Percentiles rank a stretch among this genome's conserved stretches.
Evolutionary conservation across 1,140 invertebrate species (phyloP).

Genomic region (Formica selysi): DNA sequence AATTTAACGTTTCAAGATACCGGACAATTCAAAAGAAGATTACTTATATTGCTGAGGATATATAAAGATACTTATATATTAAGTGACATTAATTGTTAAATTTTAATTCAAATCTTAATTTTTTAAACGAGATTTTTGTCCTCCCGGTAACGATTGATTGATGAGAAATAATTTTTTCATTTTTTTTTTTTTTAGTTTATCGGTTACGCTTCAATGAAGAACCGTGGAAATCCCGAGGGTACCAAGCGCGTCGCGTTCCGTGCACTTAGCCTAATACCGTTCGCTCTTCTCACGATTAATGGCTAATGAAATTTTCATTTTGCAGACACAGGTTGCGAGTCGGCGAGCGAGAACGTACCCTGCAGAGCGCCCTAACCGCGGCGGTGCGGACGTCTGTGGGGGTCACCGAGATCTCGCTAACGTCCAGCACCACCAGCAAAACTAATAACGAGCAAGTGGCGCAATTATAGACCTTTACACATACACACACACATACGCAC

Average conservation of each 20-base stretch:
- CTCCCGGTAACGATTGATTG: too few relatives aligned
- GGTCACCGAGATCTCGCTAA: constrained; percentile 82
- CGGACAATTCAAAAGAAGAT: too few relatives aligned
- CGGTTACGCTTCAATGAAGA: too few relatives aligned
- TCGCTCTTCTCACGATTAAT: background rate
- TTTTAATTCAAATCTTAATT: too few relatives aligned
- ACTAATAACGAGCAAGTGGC: constrained; percentile 83
- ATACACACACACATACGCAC: background rate
- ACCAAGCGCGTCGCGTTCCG: background rate
- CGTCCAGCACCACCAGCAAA: constrained; percentile 81
- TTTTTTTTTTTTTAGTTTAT: too few relatives aligned
- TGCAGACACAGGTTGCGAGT: constrained; percentile 81
- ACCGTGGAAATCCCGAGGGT: too few relatives aligned
- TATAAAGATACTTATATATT: too few relatives aligned
- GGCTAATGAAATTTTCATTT: constrained; percentile 60
- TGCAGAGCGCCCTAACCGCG: constrained; percentile 81
- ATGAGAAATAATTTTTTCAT: too few relatives aligned
- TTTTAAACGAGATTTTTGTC: too few relatives aligned
- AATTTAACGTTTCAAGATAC: too few relatives aligned
- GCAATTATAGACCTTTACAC: constrained; percentile 76
- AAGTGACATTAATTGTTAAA: too few relatives aligned
- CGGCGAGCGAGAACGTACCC: constrained; percentile 82
- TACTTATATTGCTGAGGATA: too few relatives aligned
- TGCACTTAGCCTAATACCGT: background rate
- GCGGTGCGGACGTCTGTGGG: constrained; percentile 84